Base-by-base conservation (phyloP, 2,797 vertebrate species). In the Aplochiton taeniatus region DNA sequence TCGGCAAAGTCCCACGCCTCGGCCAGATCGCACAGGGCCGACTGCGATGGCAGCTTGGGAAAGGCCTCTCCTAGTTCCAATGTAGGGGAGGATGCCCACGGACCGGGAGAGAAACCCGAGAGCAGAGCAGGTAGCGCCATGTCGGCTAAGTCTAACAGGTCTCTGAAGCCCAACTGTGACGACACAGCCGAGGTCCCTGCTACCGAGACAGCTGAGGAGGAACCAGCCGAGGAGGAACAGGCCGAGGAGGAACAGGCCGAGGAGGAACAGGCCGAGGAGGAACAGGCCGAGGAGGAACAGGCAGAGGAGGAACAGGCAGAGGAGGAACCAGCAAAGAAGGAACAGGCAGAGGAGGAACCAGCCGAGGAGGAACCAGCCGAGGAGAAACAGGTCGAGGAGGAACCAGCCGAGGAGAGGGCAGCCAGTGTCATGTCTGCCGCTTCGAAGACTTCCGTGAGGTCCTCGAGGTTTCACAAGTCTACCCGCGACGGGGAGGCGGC, bases 361-460 rank as follows among this genome's bases (percentile, higher is more conserved):
- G 19, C 7, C 43, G 11, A 19, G 58, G 46, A 44, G 58, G 11
- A 13, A 6, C 42, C n/a, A 47, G 44, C 44, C 13, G 8, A 42
- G 8, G 55, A 45, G 8, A 46, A 45, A 8, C 51, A 43, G n/a
- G 5, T 9, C 18, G 4, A 46, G 44, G 79, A 62, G 60, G 78
- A 83, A 14, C 31, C 61, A 56, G 77, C 77, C 58, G 73, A 56
- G 0, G 68, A 76, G 51, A 65, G 76, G 0, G 5, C 68, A 57
- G 5, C 41, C 0, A 91, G 88, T 64, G 82, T 61, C 17, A 51
- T 79, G 68, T 89, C 88, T 47, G 69, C 45, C 0, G 82, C 79
- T 63, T 84, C 84, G 6, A 81, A 74, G 16, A 69, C 58, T 17
- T 90, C 92, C 14, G 74, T 49, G 12, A 88, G 74, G 62, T 91